phyloP scores from a whole-genome alignment of 92 coral and sea anemone species.

The Heliopora coerulea region DNA sequence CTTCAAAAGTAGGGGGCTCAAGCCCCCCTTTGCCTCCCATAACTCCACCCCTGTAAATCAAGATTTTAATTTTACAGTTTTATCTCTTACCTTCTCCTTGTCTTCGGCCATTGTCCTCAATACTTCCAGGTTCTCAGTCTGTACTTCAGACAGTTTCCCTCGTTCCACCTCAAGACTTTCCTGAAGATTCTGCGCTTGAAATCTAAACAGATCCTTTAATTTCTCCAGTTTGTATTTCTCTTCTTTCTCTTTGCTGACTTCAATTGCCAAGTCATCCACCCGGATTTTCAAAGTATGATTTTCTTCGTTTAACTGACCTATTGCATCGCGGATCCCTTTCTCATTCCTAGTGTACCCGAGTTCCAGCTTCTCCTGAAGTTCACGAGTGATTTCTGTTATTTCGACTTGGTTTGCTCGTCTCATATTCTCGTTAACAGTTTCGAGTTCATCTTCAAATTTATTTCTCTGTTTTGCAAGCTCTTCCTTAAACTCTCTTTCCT shows the following conservation, averaged over 20 bases:
- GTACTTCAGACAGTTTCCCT: conserved; percentile 16
- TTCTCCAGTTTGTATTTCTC: conserved; percentile 37
- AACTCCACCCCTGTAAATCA: too few species aligned
- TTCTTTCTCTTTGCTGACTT: conserved; percentile 37
- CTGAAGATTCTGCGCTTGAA: conserved; percentile 22
- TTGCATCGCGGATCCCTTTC: conserved; percentile 10
- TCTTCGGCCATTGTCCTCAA: conserved; percentile 11
- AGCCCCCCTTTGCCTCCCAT: too few species aligned
- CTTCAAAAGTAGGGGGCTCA: too few species aligned
- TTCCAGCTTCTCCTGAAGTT: conserved; percentile 13
- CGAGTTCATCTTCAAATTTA: neutral
- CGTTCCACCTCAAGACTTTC: conserved; percentile 20
- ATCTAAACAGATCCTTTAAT: conserved; percentile 36
- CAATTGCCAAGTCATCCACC: conserved; percentile 34
- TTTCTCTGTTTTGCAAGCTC: conserved; percentile 62
- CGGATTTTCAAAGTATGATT: conserved; percentile 18
- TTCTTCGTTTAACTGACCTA: conserved; percentile 9
- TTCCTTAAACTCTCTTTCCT: conserved; percentile 44
- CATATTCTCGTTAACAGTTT: conserved; percentile 9
- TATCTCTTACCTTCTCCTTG: conserved; percentile 16
- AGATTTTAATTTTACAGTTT: too few species aligned
- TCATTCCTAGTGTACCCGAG: neutral
- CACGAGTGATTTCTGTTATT: conserved; percentile 6
- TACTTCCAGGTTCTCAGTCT: neutral
- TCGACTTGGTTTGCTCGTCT: conserved; percentile 8